Base-by-base conservation (phyloP, 1,140 invertebrate species). In the Oedothorax gibbosus region DNA sequence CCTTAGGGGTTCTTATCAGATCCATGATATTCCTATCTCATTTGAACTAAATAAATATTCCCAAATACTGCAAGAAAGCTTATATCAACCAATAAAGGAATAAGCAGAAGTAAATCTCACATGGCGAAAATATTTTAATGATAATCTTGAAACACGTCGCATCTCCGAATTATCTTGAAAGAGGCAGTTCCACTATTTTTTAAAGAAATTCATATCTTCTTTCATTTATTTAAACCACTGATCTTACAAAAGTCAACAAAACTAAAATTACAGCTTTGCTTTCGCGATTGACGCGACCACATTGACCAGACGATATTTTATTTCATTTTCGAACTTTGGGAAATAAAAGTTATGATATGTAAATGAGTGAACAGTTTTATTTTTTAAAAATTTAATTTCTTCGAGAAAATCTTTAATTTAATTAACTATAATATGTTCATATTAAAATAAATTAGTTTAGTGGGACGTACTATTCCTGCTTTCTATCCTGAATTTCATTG, bases 1-100 rank as follows among this genome's bases (percentile, higher is more conserved):
- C 81, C 81, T 84, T 84, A 49, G 81, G 71, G 35, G 81, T 84
- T 50, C 72, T 76, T 84, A 84, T 84, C 81, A 84, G 76, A 76
- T 84, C 81, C 81, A 84, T 84, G 71, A 84, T 82, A 62, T 79
- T 79, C 53, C 35, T 51, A 77, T 66, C 68, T 54, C 53, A 79
- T 64, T 64, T 35, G 18, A 15, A 71, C 50, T 50, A 50, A 60
- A 75, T 60, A 75, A 51, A n/a, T 57, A 35, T 53, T 75, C 57
- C 54, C 72, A 75, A 35, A 75, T 51, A 21, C 15, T 35, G 72
- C 11, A 75, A 60, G 35, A 35, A 35, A 35, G 35, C 35, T 35
- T 35, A 35, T 71, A 71, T 68, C 56, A 75, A 75, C 20, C 57
- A 75, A 75, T 56, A 75, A 75, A 75, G 72, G 54, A 75, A 56